A percentile compares a stretch with the other conserved stretches of the same genome.
Conservation (phyloP, 2,113 vertebrate species). For the Esox niger region DNA sequence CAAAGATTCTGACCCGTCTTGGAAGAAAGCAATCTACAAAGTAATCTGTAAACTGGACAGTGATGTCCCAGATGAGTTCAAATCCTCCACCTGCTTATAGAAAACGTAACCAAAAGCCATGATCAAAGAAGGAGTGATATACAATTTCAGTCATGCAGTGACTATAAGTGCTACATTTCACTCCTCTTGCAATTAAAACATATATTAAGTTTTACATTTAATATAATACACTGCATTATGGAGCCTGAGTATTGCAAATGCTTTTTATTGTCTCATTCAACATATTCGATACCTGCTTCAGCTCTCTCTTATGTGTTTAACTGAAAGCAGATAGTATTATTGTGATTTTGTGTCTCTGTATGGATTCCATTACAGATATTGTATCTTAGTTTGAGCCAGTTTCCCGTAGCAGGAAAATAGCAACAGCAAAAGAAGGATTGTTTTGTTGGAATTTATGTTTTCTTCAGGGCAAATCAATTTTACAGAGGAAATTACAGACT, state of each 20-base stretch:
- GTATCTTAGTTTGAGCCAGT: too few species aligned
- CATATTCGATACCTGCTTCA: background rate
- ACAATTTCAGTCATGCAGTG: background rate
- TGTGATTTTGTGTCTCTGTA: too few species aligned
- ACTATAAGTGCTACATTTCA: background rate
- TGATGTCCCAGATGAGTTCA: constrained; percentile 89
- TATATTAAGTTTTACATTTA: background rate
- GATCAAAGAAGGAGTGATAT: background rate
- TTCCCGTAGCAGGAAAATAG: too few species aligned
- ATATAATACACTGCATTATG: background rate
- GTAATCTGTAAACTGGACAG: constrained; percentile 97
- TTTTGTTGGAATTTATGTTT: too few species aligned
- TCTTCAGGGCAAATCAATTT: too few species aligned
- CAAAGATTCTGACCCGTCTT: constrained; percentile 91
- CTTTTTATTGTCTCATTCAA: background rate
- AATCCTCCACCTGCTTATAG: constrained; percentile 80
- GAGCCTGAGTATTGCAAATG: too few species aligned
- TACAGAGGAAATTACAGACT: too few species aligned
- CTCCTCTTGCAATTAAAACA: background rate
- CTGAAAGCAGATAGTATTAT: too few species aligned
- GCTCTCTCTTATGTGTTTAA: background rate
- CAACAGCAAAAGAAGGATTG: too few species aligned
- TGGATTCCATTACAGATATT: too few species aligned
- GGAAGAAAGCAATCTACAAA: constrained; percentile 99
- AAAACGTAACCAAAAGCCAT: constrained; percentile 18